Evolutionary conservation across 2,797 vertebrate genomes (phyloP).

Genomic region (Myiotriccus ornatus): DNA sequence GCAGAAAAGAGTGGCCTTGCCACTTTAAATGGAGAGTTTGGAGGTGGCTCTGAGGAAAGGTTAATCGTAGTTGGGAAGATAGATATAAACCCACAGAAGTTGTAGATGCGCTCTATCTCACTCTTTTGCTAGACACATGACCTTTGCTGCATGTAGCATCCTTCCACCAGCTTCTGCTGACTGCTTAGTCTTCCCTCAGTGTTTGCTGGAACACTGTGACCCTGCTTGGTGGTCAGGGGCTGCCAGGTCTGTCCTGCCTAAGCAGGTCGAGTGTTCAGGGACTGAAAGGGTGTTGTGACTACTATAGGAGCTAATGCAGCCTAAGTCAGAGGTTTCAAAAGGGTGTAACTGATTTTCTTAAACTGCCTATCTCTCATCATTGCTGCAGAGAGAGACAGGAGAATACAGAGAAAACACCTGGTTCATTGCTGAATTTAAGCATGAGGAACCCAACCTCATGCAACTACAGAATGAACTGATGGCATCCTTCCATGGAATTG

Average conservation of each 20-base stretch:
- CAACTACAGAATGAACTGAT: background rate
- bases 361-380: background rate
- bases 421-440: background rate
- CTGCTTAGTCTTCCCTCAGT: background rate
- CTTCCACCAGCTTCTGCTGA: background rate
- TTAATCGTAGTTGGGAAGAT: background rate
- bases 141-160: background rate
- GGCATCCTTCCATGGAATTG: background rate
- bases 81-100: background rate
- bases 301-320: background rate
- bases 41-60: background rate
- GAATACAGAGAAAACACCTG: background rate
- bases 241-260: background rate
- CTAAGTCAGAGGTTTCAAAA: background rate
- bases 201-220: accelerated
- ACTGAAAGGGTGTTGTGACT: accelerated
- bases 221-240: background rate
- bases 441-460: background rate
- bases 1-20: background rate
- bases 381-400: background rate
- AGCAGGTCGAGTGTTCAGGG: background rate
- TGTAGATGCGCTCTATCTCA: background rate
- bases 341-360: background rate
- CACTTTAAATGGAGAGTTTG: background rate
- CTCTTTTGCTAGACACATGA: background rate